Base-by-base conservation (phyloP, 1,140 invertebrate genomes). In the Plodia interpunctella region DNA sequence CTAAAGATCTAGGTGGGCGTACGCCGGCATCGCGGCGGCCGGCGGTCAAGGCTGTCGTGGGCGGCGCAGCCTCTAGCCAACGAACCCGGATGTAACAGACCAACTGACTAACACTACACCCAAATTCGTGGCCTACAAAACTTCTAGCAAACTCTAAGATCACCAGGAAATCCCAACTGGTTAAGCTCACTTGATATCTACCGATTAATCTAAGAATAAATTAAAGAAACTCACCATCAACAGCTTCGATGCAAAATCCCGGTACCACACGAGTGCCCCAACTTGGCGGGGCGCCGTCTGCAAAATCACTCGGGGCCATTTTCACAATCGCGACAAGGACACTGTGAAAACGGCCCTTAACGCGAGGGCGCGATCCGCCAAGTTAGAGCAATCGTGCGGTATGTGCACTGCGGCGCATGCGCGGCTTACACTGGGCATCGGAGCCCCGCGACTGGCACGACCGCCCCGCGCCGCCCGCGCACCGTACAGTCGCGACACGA, bases 31-130 rank as follows among this genome's bases (percentile, higher is more conserved):
- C 13, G 38, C 38, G 38, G 38, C 38, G 13, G 38, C 13, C 38
- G 38, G 74, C 83, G 83, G 83, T 87, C 83, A 87, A 87, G 83
- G 83, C 80, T 77, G 64, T 57, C 57, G 80, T 79, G 83, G 83
- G 78, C 74, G 72, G 72, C 64, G 68, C 51, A 67, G 66, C 28
- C 59, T 57, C 32, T 60, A 68, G 62, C 59, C 62, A 63, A 62
- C 73, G 71, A 77, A 87, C 83, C 83, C 83, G 83, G 83, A 87
- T 87, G 66, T 62, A 21, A 53, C 20, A 53, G 51, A 53, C 51
- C 19, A 53, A 53, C 11, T 32, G 30, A 32, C 30, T 6, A 32
- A 32, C 4, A 32, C 30, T 10, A 32, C 51, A 25, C 51, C 51
- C 38, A 44, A 44, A 44, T 15, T 15, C 10, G 15, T 44, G 13